Base-by-base conservation (phyloP, 2,797 vertebrate species). In the Petrocephalus sullivani region DNA sequence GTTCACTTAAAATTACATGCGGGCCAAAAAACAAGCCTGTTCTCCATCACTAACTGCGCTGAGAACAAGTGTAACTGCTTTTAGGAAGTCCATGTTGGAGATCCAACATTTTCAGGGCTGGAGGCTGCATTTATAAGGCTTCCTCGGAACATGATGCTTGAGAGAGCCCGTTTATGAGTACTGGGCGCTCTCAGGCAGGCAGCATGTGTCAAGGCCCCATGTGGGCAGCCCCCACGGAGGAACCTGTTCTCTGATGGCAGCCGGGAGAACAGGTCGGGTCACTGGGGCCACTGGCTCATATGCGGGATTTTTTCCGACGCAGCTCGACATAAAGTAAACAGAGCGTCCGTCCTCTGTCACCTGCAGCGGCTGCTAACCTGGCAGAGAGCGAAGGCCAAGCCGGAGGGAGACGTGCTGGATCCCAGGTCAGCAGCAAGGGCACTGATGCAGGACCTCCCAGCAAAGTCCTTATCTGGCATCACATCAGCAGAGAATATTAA, bases 261-360 rank as follows among this genome's bases (percentile, higher is more conserved):
- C 61, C 51, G 49, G 61, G 64, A 87, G 64, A 71, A 56, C 61
- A 75, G 41, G 64, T 71, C 53, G 46, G 64, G 51, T 87, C 61
- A 75, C 33, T 14, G 2, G n/a, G 28, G 56, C 58, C 28, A 81
- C 37, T 19, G n/a, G 75, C 41, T 49, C 75, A 46, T 46, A 81
- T 49, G 75, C 41, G 3, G 12, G 19, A 81, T 81, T 81, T 81
- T 81, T 81, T 81, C 41, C 41, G 37, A 46, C 16, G 1, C 41
- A 16, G 75, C 41, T 81, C 7, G 0, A 81, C 46, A 81, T 81
- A 71, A 71, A 16, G 67, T 71, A 46, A 81, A 81, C 75, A 81
- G 75, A 81, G 14, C 41, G 2, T 21, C 41, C 41, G 41, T 81
- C 41, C 41, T 81, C 75, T 81, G 75, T 49, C 75, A 49, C 75